Evolutionary conservation across 2,797 vertebrate species (phyloP).

Genomic region (Enteromius argenteus): DNA sequence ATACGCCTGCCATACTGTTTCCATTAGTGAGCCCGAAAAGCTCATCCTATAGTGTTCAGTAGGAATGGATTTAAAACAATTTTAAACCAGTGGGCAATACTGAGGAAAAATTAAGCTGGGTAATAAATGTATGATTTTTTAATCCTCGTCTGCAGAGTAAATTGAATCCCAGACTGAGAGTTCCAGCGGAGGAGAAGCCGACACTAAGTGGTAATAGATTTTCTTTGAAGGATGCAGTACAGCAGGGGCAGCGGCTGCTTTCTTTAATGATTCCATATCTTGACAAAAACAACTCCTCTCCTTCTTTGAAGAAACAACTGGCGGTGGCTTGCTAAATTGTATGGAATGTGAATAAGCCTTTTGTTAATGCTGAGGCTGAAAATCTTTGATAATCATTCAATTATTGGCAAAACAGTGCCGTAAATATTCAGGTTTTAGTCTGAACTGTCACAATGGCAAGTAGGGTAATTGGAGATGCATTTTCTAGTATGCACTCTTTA

Average conservation of each 20-base stretch:
- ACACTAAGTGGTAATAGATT: constrained; percentile 67
- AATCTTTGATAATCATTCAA: constrained; percentile 41
- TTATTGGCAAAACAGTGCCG: neutral
- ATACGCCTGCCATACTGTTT: constrained; percentile 28
- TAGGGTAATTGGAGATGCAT: neutral
- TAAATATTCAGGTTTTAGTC: constrained; percentile 24
- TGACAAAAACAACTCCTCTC: constrained; percentile 35
- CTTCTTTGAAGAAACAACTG: constrained; percentile 39
- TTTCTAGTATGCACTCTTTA: neutral
- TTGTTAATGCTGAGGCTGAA: constrained; percentile 35
- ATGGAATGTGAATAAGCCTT: constrained; percentile 24
- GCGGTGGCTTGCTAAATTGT: constrained; percentile 28
- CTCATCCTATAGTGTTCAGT: constrained; percentile 58
- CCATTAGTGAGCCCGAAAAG: constrained; percentile 45
- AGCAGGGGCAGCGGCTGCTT: constrained; percentile 43
- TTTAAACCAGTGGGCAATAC: constrained; percentile 59
- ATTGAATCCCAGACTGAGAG: constrained; percentile 63
- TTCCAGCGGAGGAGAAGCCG: constrained; percentile 64
- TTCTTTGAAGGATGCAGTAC: constrained; percentile 54
- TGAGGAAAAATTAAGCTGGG: constrained; percentile 65
- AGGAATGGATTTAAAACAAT: constrained; percentile 70
- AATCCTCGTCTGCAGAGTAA: constrained; percentile 64
- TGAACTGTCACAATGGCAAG: neutral
- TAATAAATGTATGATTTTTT: constrained; percentile 59
- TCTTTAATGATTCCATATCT: constrained; percentile 51